phyloP scores from a whole-genome alignment of 2,888 invertebrate species.

The Sinotaia quadrata region DNA sequence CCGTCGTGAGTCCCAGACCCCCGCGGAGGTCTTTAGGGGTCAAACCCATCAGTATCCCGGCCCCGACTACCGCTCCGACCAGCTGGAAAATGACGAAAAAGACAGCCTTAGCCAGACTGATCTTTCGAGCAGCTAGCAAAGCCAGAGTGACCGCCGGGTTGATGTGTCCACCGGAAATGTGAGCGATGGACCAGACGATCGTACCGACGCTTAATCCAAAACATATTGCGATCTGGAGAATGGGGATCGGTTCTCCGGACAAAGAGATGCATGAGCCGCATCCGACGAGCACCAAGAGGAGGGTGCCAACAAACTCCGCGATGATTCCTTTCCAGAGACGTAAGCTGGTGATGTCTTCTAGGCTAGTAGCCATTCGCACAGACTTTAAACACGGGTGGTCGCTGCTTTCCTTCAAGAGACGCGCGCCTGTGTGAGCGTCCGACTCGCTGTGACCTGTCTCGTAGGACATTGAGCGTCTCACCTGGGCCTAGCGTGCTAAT shows the following conservation, averaged over 20 bases:
- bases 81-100: slow-evolving; percentile 93
- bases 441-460: slow-evolving; percentile 2
- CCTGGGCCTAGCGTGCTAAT: neutral
- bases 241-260: slow-evolving; percentile 19
- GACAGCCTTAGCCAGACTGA: slow-evolving; percentile 85
- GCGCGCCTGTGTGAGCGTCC: neutral
- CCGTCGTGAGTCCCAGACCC: slow-evolving; percentile 47
- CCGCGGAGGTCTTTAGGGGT: slow-evolving; percentile 45
- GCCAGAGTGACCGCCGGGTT: slow-evolving; percentile 94
- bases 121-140: slow-evolving; percentile 85
- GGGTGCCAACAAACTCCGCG: slow-evolving; percentile 91
- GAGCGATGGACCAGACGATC: slow-evolving; percentile 86
- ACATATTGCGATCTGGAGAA: slow-evolving; percentile 84
- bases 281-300: slow-evolving; percentile 88
- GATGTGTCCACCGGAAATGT: slow-evolving; percentile 91
- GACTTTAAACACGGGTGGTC: slow-evolving; percentile 16
- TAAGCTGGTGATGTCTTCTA: slow-evolving; percentile 44
- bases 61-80: slow-evolving; percentile 93
- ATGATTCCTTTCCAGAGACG: slow-evolving; percentile 84
- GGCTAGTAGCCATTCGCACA: slow-evolving; percentile 43
- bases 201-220: slow-evolving; percentile 93
- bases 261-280: slow-evolving; percentile 79
- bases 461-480: neutral
- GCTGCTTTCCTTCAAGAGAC: neutral
- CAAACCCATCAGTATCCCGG: slow-evolving; percentile 87